These are phyloP conservation scores for Sminthopsis crassicaudata DNA, from an alignment of 2,113 vertebrate genomes.

Conservation along the genomic window DNA sequence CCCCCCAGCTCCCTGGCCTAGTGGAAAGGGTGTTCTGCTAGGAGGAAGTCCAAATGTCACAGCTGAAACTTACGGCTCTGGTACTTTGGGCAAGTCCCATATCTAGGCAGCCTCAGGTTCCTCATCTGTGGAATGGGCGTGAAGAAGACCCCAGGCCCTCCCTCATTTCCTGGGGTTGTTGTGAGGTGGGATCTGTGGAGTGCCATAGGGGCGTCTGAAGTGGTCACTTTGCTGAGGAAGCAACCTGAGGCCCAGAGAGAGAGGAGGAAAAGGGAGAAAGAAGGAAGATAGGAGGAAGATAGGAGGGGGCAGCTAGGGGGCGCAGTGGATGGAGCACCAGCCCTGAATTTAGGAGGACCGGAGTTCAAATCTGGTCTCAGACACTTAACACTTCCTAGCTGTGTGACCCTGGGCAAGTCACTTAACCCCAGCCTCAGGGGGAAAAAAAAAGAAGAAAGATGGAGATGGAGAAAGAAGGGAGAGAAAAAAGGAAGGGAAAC, in stretches of 20 bases:
- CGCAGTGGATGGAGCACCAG: too few relatives aligned
- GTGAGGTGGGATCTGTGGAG: background rate
- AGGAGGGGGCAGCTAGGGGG: too few relatives aligned
- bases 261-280: background rate
- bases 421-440: too few relatives aligned
- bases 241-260: background rate
- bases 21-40: background rate
- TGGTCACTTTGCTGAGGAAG: background rate
- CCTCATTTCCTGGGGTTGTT: background rate
- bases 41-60: background rate
- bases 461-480: too few relatives aligned
- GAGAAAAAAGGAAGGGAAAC: too few relatives aligned
- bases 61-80: background rate
- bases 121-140: background rate
- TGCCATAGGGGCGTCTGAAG: accelerated
- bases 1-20: too few relatives aligned
- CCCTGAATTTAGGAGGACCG: too few relatives aligned
- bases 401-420: too few relatives aligned
- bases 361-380: too few relatives aligned
- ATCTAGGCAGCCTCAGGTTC: background rate
- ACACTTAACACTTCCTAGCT: too few relatives aligned
- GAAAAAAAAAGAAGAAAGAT: too few relatives aligned
- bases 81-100: background rate
- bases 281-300: too few relatives aligned
- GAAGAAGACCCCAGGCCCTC: background rate